Conservation (phyloP, 2,888 invertebrate genomes). For the Drosophila antonietae region DNA sequence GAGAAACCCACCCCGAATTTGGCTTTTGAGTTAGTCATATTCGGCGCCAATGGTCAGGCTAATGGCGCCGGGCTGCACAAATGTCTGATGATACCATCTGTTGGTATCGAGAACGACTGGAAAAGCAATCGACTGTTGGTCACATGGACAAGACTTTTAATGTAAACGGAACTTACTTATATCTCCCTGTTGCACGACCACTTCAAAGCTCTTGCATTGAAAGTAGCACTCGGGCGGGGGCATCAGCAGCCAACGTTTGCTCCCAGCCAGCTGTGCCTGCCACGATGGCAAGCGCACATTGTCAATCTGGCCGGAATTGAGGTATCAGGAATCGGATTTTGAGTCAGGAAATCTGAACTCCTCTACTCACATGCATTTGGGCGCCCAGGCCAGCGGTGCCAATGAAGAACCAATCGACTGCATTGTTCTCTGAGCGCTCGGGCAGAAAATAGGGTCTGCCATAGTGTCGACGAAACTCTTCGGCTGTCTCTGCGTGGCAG, state of each 20-base stretch:
- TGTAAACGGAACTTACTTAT: slow-evolving; percentile 88
- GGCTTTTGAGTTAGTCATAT: slow-evolving; percentile 88
- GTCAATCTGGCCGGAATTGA: slow-evolving; percentile 90
- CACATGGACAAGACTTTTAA: neutral
- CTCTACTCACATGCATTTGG: slow-evolving; percentile 93
- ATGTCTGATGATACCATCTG: slow-evolving; percentile 97
- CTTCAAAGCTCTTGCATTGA: slow-evolving; percentile 86
- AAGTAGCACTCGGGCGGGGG: slow-evolving; percentile 97
- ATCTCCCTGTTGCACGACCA: slow-evolving; percentile 93
- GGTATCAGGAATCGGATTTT: neutral
- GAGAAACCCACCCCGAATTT: slow-evolving; percentile 28
- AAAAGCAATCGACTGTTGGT: slow-evolving; percentile 64
- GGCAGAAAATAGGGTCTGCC: slow-evolving; percentile 95
- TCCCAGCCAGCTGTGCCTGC: slow-evolving; percentile 97
- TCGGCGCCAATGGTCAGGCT: slow-evolving; percentile 99
- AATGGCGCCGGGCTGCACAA: slow-evolving; percentile 93
- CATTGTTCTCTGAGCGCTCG: slow-evolving; percentile 92
- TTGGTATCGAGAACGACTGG: slow-evolving; percentile 97
- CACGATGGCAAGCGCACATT: slow-evolving; percentile 97
- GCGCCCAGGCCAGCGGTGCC: slow-evolving; percentile 97
- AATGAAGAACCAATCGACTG: slow-evolving; percentile 98
- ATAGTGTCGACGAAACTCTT: slow-evolving; percentile 91
- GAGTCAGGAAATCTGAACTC: no score
- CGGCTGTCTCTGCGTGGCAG: slow-evolving; percentile 93
- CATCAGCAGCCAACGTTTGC: slow-evolving; percentile 94